Evolutionary conservation across 2,888 invertebrate genomes (phyloP).

Genomic region (Sabatieria punctata): DNA sequence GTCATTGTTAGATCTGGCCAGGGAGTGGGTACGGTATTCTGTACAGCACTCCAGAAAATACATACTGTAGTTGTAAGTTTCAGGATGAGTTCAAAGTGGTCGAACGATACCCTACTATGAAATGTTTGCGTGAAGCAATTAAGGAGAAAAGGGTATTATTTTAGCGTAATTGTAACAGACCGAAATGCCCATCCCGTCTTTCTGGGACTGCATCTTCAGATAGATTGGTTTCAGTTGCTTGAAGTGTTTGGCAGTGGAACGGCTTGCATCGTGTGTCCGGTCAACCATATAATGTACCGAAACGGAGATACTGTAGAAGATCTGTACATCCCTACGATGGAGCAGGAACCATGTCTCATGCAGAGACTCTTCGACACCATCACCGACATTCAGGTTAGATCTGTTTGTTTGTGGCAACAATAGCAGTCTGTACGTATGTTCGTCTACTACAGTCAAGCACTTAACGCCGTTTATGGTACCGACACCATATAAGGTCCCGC

Average conservation of each 20-base stretch:
- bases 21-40: constrained; percentile 48
- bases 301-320: constrained; percentile 35
- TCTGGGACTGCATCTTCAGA: no score
- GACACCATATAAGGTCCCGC: no score
- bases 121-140: constrained; percentile 51
- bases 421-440: no score
- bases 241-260: constrained; percentile 98
- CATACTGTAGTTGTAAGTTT: background rate
- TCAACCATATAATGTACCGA: constrained; percentile 63
- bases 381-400: constrained; percentile 55
- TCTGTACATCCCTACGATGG: constrained; percentile 38
- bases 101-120: constrained; percentile 68
- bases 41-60: background rate
- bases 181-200: no score
- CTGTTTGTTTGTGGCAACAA: background rate
- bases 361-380: constrained; percentile 56
- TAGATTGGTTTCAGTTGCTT: constrained; percentile 54
- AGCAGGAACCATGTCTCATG: constrained; percentile 53
- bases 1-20: constrained; percentile 60
- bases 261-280: constrained; percentile 81
- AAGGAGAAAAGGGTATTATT: constrained; percentile 60
- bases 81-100: constrained; percentile 57
- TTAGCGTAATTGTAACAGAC: no score
- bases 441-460: no score
- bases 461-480: no score